These are phyloP conservation scores for Colostygia pectinataria DNA, from an alignment of 2,888 invertebrate genomes.

Conservation along the genomic window DNA sequence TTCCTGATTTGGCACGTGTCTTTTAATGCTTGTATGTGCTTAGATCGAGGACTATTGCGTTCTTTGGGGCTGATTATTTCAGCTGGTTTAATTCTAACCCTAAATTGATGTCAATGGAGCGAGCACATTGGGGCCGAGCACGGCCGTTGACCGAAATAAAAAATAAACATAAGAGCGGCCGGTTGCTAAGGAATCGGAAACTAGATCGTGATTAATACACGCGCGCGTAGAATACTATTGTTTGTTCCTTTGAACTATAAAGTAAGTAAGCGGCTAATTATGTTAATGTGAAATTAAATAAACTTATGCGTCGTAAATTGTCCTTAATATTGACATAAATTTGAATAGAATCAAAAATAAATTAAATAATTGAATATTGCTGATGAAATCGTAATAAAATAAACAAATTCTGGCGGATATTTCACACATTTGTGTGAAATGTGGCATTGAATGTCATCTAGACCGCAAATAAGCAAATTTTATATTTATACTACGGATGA, in stretches of 20 bases:
- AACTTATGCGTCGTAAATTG: not conserved
- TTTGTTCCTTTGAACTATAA: slow-evolving; percentile 19
- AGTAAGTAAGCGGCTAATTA: slow-evolving; percentile 5
- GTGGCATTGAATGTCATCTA: no score
- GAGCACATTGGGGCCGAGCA: slow-evolving; percentile 59
- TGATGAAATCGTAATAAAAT: not conserved
- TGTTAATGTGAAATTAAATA: slow-evolving; percentile 7
- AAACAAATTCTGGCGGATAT: no score
- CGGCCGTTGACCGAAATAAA: slow-evolving; percentile 79
- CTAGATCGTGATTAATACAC: slow-evolving; percentile 60
- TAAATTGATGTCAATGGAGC: slow-evolving; percentile 74
- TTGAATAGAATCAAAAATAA: slow-evolving; percentile 15
- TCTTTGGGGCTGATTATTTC: slow-evolving; percentile 34
- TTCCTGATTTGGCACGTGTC: slow-evolving; percentile 41
- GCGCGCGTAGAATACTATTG: slow-evolving; percentile 34
- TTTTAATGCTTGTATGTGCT: slow-evolving; percentile 25
- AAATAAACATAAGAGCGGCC: slow-evolving; percentile 62
- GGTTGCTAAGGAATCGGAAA: slow-evolving; percentile 61
- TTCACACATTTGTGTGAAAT: no score
- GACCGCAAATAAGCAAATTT: no score
- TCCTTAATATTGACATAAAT: slow-evolving; percentile 13
- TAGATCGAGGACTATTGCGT: slow-evolving; percentile 9
- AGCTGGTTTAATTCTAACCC: slow-evolving; percentile 62
- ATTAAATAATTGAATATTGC: not conserved
- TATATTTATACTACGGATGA: no score